Conservation (phyloP, 1,140 invertebrate species). For the Batillaria attramentaria region DNA sequence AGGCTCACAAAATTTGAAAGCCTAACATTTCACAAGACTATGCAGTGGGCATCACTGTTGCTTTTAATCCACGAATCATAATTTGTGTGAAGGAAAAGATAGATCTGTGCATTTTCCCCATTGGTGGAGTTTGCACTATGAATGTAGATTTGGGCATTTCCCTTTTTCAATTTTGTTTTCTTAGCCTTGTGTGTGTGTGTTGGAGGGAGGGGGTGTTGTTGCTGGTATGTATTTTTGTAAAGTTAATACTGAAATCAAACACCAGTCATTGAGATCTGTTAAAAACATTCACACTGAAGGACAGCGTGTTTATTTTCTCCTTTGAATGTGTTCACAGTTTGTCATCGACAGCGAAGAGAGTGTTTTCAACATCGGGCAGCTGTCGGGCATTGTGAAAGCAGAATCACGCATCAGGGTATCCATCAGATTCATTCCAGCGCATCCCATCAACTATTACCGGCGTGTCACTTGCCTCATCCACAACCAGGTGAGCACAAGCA, state of each 20-base stretch:
- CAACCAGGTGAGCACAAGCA: slow-evolving; percentile 67
- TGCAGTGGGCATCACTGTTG: too few species aligned
- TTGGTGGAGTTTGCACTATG: too few species aligned
- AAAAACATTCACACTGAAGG: too few species aligned
- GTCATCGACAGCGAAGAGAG: slow-evolving; percentile 68
- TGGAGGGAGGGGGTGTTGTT: not conserved
- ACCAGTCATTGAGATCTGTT: too few species aligned
- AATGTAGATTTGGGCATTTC: too few species aligned
- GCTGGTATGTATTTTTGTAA: not conserved
- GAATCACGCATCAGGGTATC: slow-evolving; percentile 58
- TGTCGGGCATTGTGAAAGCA: slow-evolving; percentile 57
- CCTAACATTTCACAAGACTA: too few species aligned
- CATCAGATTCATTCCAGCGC: slow-evolving; percentile 62
- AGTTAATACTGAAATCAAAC: too few species aligned
- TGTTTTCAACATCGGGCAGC: slow-evolving; percentile 66
- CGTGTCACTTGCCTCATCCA: slow-evolving; percentile 66
- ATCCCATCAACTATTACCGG: slow-evolving; percentile 70
- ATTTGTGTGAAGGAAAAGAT: too few species aligned
- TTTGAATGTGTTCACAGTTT: slow-evolving; percentile 60
- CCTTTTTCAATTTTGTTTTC: too few species aligned
- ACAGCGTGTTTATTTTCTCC: not conserved
- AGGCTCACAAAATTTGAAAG: too few species aligned
- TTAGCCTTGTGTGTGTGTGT: slow-evolving; percentile 7
- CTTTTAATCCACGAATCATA: too few species aligned
- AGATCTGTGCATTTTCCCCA: too few species aligned